phyloP scores from a whole-genome alignment of 2,797 vertebrate genomes.

The Siniperca scherzeri region DNA sequence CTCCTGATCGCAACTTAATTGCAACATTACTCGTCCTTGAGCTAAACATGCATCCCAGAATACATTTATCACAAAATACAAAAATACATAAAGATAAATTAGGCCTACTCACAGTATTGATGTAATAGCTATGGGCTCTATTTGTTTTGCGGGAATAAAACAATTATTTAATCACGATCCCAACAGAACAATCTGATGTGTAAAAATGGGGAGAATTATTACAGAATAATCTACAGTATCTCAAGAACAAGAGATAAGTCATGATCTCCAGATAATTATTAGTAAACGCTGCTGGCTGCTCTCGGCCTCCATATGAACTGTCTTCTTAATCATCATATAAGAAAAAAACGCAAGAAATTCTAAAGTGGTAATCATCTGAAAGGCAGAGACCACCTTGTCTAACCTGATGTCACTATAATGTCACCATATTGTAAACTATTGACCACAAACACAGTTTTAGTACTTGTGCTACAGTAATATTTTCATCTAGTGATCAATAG shows the following conservation, averaged over 20 bases:
- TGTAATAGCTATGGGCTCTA: background rate
- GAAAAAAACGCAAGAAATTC: too few species aligned
- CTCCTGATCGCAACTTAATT: too few species aligned
- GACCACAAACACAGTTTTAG: background rate
- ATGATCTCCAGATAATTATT: background rate
- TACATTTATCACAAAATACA: background rate
- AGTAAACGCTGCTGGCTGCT: background rate
- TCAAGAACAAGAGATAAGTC: background rate
- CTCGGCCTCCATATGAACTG: background rate
- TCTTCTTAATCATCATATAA: background rate
- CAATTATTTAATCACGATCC: background rate
- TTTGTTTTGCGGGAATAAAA: background rate
- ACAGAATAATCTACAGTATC: background rate
- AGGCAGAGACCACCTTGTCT: too few species aligned
- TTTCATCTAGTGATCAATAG: background rate
- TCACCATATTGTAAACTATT: background rate
- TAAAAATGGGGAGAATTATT: background rate
- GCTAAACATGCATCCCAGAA: background rate
- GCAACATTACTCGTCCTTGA: background rate
- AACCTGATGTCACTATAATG: background rate
- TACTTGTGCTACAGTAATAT: background rate
- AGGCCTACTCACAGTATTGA: background rate
- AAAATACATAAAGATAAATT: background rate
- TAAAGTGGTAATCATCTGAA: too few species aligned
- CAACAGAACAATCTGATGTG: background rate